Evolutionary conservation across 2,797 vertebrate genomes (phyloP).

Genomic region (Microctenopoma lineatum): DNA sequence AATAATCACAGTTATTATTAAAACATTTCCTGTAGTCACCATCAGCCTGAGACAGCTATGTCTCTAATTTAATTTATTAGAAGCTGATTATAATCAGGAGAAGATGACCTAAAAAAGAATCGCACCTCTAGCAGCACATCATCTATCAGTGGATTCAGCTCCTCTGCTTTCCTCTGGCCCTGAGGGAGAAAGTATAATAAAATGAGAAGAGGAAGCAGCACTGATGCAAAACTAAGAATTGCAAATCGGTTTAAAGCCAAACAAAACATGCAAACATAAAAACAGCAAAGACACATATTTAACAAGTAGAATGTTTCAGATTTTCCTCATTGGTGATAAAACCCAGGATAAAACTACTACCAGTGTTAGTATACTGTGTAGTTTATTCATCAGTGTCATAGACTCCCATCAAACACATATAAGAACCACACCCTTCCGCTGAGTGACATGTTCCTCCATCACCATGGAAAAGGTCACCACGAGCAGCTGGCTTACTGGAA

Average conservation of each 20-base stretch:
- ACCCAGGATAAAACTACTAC: neutral
- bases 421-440: neutral
- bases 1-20: neutral
- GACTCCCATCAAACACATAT: neutral
- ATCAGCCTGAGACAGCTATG: neutral
- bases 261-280: neutral
- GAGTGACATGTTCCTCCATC: neutral
- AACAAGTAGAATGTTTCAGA: neutral
- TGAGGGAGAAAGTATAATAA: slow-evolving; percentile 66
- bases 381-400: too few species aligned
- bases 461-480: neutral
- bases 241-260: neutral
- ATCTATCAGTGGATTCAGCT: slow-evolving; percentile 90
- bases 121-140: slow-evolving; percentile 91
- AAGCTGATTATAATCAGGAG: neutral
- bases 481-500: neutral
- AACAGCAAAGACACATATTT: neutral
- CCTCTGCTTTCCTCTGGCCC: slow-evolving; percentile 92
- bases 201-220: neutral
- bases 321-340: neutral
- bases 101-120: neutral
- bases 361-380: neutral
- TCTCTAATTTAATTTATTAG: neutral
- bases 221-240: slow-evolving; percentile 13
- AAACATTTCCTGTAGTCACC: neutral